phyloP scores from a whole-genome alignment of 2,113 vertebrate genomes.

The Osmerus eperlanus region DNA sequence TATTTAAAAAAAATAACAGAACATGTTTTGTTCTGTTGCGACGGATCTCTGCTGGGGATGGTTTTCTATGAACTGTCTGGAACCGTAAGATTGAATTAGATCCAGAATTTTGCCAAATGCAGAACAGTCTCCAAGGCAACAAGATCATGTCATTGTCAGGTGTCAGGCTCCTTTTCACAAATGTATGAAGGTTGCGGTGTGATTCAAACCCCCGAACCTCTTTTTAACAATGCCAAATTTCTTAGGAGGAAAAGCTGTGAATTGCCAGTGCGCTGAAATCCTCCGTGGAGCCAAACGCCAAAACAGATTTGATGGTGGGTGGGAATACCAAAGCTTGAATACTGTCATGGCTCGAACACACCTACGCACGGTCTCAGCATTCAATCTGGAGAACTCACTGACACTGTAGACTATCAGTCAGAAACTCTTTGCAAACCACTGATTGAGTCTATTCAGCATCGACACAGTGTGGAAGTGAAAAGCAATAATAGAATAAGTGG shows the following conservation, averaged over 20 bases:
- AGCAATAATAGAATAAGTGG: conserved; percentile 1
- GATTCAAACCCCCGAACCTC: conserved; percentile 7
- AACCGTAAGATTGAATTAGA: background rate
- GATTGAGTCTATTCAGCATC: background rate
- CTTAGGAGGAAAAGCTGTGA: background rate
- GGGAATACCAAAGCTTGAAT: background rate
- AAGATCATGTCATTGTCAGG: conserved; percentile 39
- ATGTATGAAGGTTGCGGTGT: conserved; percentile 21
- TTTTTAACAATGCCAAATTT: conserved; percentile 24
- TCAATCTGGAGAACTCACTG: background rate
- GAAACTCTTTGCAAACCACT: background rate
- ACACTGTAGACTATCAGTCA: background rate
- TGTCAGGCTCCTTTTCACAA: conserved; percentile 23
- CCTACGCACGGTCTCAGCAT: background rate
- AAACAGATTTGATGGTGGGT: background rate
- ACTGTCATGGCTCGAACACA: background rate
- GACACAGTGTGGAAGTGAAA: background rate
- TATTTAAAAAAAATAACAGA: too few relatives aligned
- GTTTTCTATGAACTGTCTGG: background rate
- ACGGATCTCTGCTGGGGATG: too few relatives aligned
- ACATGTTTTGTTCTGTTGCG: too few relatives aligned
- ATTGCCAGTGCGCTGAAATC: background rate
- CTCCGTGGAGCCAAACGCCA: background rate
- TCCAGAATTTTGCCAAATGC: conserved; percentile 21
- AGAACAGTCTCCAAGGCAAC: conserved; percentile 62